Evolutionary conservation across 2,113 vertebrate genomes (phyloP).

Genomic region (Puma concolor): DNA sequence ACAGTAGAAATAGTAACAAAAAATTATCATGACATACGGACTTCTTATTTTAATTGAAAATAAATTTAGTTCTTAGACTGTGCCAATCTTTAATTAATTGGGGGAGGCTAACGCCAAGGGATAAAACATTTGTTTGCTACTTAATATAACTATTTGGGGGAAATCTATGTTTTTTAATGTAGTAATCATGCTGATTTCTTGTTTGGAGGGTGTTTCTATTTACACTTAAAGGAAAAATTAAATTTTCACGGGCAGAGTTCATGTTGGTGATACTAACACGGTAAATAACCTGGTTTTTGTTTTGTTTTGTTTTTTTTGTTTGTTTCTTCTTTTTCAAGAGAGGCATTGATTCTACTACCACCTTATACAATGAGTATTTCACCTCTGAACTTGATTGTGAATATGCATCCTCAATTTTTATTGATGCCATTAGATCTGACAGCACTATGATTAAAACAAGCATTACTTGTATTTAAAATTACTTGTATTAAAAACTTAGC

Average conservation of each 20-base stretch:
- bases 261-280: slow-evolving; percentile 80
- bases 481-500: slow-evolving; percentile 54
- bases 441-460: slow-evolving; percentile 28
- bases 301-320: slow-evolving; percentile 55
- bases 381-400: slow-evolving; percentile 69
- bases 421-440: slow-evolving; percentile 5
- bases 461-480: slow-evolving; percentile 31
- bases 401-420: slow-evolving; percentile 53
- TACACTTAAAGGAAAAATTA: slow-evolving; percentile 76
- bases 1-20: slow-evolving; percentile 76
- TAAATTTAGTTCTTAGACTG: slow-evolving; percentile 78
- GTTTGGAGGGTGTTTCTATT: slow-evolving; percentile 67
- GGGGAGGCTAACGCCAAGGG: slow-evolving; percentile 45
- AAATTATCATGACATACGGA: slow-evolving; percentile 77
- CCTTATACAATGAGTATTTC: slow-evolving; percentile 63
- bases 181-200: slow-evolving; percentile 47
- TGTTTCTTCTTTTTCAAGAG: slow-evolving; percentile 81
- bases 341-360: slow-evolving; percentile 74
- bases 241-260: slow-evolving; percentile 79
- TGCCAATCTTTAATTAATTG: slow-evolving; percentile 81
- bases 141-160: slow-evolving; percentile 70
- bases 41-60: slow-evolving; percentile 86
- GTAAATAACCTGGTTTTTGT: slow-evolving; percentile 77
- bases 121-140: slow-evolving; percentile 69
- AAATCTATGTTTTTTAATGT: slow-evolving; percentile 51